A percentile compares a stretch with the other conserved stretches of the same genome.
Evolutionary conservation across 2,797 vertebrate genomes (phyloP).

Genomic region (Bradypus variegatus): DNA sequence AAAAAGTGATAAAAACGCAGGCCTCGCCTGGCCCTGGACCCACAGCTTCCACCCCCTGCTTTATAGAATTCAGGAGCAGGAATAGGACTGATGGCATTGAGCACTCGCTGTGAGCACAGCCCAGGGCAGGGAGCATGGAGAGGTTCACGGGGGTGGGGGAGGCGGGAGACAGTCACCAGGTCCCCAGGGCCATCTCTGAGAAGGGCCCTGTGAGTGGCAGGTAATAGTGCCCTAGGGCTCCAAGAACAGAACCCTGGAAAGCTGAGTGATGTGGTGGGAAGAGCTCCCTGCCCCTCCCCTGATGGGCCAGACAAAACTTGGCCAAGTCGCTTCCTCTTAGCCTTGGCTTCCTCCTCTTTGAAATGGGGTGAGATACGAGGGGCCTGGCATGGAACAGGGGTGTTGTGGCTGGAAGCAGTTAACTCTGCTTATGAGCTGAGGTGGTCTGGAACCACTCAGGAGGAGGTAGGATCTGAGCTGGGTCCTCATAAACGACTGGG

Average conservation of each 20-base stretch:
- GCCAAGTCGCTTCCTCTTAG: background rate
- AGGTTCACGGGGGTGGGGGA: background rate
- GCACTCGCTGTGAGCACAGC: background rate
- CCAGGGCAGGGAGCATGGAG: background rate
- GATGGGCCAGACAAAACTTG: background rate
- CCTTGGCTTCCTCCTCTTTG: background rate
- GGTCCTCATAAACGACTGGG: background rate
- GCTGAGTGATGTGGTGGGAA: background rate
- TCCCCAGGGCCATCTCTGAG: background rate
- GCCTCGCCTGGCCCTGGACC: background rate
- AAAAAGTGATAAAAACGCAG: background rate
- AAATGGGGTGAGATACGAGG: background rate
- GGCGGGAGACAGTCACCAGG: background rate
- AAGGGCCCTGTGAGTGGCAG: background rate
- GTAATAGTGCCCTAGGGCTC: background rate
- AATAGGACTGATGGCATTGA: rapidly evolving
- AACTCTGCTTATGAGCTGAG: background rate
- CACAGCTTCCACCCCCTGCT: background rate
- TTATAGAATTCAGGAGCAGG: background rate
- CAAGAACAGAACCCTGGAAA: background rate
- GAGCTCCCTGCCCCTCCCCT: background rate
- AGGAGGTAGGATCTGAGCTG: background rate
- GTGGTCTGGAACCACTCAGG: background rate
- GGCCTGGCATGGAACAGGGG: background rate
- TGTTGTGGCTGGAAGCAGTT: background rate